phyloP scores from a whole-genome alignment of 92 coral and sea anemone species.

The Plumapathes pennacea region DNA sequence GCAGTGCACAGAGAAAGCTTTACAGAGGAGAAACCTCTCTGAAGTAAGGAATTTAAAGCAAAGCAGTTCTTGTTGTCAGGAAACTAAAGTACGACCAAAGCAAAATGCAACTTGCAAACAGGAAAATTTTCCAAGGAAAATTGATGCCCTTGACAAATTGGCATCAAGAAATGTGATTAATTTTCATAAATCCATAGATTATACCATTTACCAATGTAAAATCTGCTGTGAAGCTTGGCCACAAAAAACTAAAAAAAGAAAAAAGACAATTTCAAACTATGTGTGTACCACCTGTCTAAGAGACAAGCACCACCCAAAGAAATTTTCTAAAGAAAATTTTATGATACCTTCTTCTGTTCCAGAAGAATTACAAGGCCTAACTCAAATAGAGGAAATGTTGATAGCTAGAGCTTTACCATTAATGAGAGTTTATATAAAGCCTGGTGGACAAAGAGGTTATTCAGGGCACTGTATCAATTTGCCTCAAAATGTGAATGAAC shows the following conservation, averaged over 20 bases:
- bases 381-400: conserved; percentile 50
- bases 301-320: conserved; percentile 40
- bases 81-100: no score
- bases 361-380: conserved; percentile 34
- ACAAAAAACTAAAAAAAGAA: conserved; percentile 27
- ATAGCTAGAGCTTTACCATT: conserved; percentile 56
- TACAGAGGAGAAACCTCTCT: conserved; percentile 11
- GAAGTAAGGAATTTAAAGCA: conserved; percentile 26
- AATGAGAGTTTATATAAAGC: conserved; percentile 53
- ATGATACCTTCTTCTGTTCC: conserved; percentile 56
- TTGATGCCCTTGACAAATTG: conserved; percentile 7
- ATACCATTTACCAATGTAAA: conserved; percentile 33
- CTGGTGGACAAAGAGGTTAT: conserved; percentile 57
- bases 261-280: conserved; percentile 24
- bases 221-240: conserved; percentile 58
- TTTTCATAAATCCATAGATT: conserved; percentile 29
- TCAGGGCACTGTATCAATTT: conserved; percentile 51
- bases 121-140: no score
- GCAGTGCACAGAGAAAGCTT: conserved; percentile 11
- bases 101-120: no score
- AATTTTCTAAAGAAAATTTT: conserved; percentile 32
- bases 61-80: no score
- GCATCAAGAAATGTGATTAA: conserved; percentile 13
- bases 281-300: conserved; percentile 30
- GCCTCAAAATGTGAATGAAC: conserved; percentile 40